Conservation (phyloP, 2,888 invertebrate species). For the Euclidia mi region DNA sequence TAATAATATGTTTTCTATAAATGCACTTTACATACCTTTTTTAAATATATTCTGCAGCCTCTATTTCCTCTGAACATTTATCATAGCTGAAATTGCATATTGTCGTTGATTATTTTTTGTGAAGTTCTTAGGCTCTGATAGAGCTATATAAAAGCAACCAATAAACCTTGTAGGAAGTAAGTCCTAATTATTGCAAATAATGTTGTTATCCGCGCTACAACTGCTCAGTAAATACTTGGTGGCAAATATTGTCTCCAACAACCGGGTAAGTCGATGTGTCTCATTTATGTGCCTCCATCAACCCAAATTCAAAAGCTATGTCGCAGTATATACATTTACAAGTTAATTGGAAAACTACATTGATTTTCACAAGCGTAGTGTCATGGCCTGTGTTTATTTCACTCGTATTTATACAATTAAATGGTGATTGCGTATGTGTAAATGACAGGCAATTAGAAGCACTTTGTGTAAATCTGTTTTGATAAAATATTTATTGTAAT, state of each 20-base stretch:
- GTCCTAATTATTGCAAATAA: too few relatives aligned
- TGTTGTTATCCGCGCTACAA: too few relatives aligned
- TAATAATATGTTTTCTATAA: too few relatives aligned
- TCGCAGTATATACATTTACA: constrained; percentile 51
- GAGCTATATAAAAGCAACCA: too few relatives aligned
- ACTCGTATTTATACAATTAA: constrained; percentile 54
- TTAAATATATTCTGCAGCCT: too few relatives aligned
- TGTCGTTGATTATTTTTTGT: too few relatives aligned
- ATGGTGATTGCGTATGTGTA: constrained; percentile 53
- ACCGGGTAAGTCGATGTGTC: background rate
- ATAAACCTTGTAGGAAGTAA: too few relatives aligned
- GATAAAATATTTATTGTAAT: constrained; percentile 8
- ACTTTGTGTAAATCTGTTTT: constrained; percentile 31
- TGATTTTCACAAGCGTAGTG: constrained; percentile 56
- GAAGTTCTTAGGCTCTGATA: too few relatives aligned
- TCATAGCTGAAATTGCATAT: too few relatives aligned
- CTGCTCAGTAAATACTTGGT: too few relatives aligned
- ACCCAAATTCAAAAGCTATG: constrained; percentile 55
- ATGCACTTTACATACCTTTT: too few relatives aligned
- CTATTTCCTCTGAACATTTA: too few relatives aligned
- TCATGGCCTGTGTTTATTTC: constrained; percentile 56
- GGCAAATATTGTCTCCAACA: background rate
- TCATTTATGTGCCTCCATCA: constrained; percentile 25
- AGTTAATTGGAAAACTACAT: constrained; percentile 72
- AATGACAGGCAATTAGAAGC: constrained; percentile 43